Percentiles rank a stretch among this genome's conserved stretches.
Conservation (phyloP, 35 echinoderm and acorn worm genomes). For the Eucidaris tribuloides region DNA sequence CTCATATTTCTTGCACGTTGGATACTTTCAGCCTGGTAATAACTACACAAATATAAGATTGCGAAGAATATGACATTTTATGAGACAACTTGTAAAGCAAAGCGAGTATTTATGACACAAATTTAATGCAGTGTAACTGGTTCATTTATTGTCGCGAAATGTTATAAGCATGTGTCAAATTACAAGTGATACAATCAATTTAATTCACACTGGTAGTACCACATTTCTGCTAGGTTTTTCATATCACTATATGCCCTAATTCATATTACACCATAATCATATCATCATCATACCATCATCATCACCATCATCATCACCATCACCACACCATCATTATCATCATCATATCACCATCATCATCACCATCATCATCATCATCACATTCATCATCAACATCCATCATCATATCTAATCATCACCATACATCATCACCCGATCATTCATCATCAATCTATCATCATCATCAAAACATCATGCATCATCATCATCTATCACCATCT, state of each 20-base stretch:
- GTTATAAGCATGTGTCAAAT: too few relatives aligned
- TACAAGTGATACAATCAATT: too few relatives aligned
- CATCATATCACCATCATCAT: conserved; percentile 3
- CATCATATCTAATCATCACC: not conserved
- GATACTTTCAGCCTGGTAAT: conserved; percentile 85
- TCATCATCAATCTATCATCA: conserved; percentile 6
- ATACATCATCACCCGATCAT: not conserved
- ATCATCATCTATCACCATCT: not conserved
- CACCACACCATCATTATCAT: not conserved
- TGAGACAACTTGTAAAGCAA: too few relatives aligned
- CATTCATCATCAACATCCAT: conserved; percentile 21
- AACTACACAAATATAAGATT: conserved; percentile 46
- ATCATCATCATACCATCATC: not conserved
- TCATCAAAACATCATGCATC: not conserved
- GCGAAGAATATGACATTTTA: too few relatives aligned
- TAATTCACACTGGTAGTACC: too few relatives aligned
- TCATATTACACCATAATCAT: too few relatives aligned
- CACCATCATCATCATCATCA: conserved; percentile 5
- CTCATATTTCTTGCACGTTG: conserved; percentile 84
- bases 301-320: not conserved
- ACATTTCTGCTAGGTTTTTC: too few relatives aligned
- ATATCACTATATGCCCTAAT: too few relatives aligned
- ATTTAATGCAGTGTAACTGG: too few relatives aligned
- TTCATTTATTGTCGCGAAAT: too few relatives aligned
- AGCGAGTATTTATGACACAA: too few relatives aligned